Evolutionary conservation across 2,797 vertebrate species (phyloP).

Genomic region (Gymnoscopelus braueri): DNA sequence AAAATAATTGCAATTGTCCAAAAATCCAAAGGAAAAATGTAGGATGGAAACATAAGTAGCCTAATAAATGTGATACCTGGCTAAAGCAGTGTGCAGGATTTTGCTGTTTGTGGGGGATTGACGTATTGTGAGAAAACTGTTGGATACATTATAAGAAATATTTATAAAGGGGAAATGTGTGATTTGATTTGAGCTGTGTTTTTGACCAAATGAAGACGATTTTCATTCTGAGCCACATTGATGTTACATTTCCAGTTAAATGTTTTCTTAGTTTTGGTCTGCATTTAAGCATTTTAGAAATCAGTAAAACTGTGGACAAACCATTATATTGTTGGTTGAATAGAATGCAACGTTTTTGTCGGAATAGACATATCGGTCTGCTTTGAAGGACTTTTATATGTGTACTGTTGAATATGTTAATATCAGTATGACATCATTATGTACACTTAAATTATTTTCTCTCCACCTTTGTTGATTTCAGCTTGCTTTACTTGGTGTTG

Average conservation of each 20-base stretch:
- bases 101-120: not conserved
- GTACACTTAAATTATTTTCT: not conserved
- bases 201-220: not conserved
- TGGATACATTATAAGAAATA: conserved; percentile 21
- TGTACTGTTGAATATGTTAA: not conserved
- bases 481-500: not conserved
- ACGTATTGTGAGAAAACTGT: not conserved
- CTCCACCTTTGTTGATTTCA: not conserved
- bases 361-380: not conserved
- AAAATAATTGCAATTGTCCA: too few species aligned
- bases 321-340: too few species aligned
- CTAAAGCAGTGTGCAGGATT: too few species aligned
- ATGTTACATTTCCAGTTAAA: conserved; percentile 35
- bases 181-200: not conserved
- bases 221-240: not conserved
- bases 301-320: not conserved
- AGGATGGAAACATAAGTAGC: too few species aligned
- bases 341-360: too few species aligned
- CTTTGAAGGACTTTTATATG: not conserved
- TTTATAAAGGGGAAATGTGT: conserved; percentile 15
- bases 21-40: too few species aligned
- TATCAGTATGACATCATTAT: not conserved
- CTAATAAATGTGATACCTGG: too few species aligned
- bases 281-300: conserved; percentile 25
- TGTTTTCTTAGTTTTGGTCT: conserved; percentile 28